Evolutionary conservation across 2,888 invertebrate species (phyloP), one percentile per base, ranked within the genome.

Genomic region (Xestia c-nigrum): DNA sequence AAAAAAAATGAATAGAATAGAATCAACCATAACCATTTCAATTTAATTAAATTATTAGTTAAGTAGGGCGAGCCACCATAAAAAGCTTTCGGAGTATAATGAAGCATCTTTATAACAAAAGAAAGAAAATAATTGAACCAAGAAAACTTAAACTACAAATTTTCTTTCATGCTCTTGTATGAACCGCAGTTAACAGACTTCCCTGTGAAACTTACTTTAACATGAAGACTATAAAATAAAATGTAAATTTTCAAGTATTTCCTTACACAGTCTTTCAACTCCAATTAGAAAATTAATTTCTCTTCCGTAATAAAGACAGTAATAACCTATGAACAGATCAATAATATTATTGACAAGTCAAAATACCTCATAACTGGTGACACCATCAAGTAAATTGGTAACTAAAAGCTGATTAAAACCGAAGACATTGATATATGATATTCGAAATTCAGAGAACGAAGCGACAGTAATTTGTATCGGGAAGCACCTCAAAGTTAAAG

Each of bases 331-430:
- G 2, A 47, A 40, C 24, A 19, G 16, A 21, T 31, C 52, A 43
- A 72, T 65, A 31, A 50, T 52, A 47, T 38, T 64, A 40, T 19
- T 19, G 21, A 16, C 7, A 61, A n/a, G 61, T 71, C 10, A n/a
- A 61, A 5, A 31, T 31, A n/a, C n/a, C n/a, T 46, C 19, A 52
- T 66, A 10, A 66, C 52, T 66, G 24, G 24, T 52, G 43, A 72
- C 9, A 66, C 24, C 47, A 59, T 47, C 16, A 69, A 24, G 21
- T 14, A n/a, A 74, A 70, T 59, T 70, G 19, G 21, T 70, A 24
- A 68, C 21, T 10, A 59, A 12, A 47, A 73, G 38, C 69, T 21
- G 16, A 73, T 55, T n/a, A 46, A 55, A 38, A 10, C 55, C 38
- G n/a, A 55, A n/a, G 46, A 19, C 16, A 65, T 46, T 46, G 14